A percentile compares a stretch with the other conserved stretches of the same genome.
Conservation (phyloP, 2,797 vertebrate species). For the Etheostoma perlongum region DNA sequence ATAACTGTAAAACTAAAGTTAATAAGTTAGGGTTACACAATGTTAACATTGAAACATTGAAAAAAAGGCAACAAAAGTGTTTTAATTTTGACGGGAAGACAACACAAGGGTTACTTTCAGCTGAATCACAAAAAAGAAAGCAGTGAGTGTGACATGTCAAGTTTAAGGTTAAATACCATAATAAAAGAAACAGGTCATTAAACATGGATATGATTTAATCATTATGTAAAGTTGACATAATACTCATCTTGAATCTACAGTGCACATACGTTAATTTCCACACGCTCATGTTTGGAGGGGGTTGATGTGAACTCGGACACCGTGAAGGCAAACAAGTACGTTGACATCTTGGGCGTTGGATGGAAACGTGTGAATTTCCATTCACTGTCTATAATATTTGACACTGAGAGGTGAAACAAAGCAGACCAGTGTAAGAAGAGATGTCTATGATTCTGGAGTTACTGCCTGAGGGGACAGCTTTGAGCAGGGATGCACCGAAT, state of each 20-base stretch:
- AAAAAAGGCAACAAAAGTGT: too few species aligned
- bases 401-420: constrained; percentile 1
- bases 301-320: constrained; percentile 64
- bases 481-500: too few species aligned
- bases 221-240: not conserved
- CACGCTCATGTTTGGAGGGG: accelerated
- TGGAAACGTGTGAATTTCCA: constrained; percentile 74
- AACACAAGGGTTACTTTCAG: too few species aligned
- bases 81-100: too few species aligned
- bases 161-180: not conserved
- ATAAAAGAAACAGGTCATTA: not conserved
- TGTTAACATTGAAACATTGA: too few species aligned
- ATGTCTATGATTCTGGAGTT: not conserved
- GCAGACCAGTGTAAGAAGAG: not conserved
- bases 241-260: not conserved
- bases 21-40: too few species aligned
- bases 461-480: not conserved
- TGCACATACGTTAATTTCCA: constrained; percentile 63
- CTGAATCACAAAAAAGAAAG: too few species aligned
- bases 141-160: too few species aligned
- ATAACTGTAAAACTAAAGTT: too few species aligned
- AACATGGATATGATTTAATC: not conserved
- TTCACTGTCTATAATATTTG: not conserved
- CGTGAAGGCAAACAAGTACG: constrained; percentile 82
- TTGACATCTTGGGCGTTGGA: constrained; percentile 79